Conservation (phyloP, 2,113 vertebrate genomes). For the Grammomys surdaster region DNA sequence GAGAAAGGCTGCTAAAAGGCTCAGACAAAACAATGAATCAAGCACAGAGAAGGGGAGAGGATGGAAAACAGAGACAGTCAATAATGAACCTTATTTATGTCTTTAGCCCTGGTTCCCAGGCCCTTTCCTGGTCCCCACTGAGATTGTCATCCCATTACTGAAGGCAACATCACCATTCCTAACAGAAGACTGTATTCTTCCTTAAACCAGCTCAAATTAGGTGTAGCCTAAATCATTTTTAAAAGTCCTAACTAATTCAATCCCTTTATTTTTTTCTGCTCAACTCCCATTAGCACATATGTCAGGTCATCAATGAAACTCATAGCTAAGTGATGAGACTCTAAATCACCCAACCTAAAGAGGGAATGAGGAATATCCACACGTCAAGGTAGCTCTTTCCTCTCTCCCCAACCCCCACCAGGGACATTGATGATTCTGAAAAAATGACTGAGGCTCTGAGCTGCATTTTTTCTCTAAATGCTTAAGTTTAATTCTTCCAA, state of each 20-base stretch:
- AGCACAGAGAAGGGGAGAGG: background rate
- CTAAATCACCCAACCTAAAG: background rate
- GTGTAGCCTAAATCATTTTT: constrained; percentile 26
- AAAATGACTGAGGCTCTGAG: background rate
- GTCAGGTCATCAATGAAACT: constrained; percentile 28
- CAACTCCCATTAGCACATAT: constrained; percentile 26
- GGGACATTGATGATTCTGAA: background rate
- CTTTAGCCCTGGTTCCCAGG: background rate
- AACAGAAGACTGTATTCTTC: background rate
- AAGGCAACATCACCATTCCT: background rate
- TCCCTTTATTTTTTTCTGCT: constrained; percentile 21
- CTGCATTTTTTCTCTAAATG: background rate
- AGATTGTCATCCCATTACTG: background rate
- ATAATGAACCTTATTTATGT: background rate
- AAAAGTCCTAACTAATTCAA: constrained; percentile 42
- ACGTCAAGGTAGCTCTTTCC: background rate
- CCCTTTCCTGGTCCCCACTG: background rate
- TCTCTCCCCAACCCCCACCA: rapidly evolving
- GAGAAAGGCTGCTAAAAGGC: background rate
- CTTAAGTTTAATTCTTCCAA: background rate
- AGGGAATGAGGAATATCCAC: background rate
- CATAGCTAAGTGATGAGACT: background rate
- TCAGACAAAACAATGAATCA: background rate
- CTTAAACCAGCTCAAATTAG: constrained; percentile 32
- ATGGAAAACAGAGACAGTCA: background rate